Base-by-base conservation (phyloP, 2,888 invertebrate species). In the Leistus spinibarbis region DNA sequence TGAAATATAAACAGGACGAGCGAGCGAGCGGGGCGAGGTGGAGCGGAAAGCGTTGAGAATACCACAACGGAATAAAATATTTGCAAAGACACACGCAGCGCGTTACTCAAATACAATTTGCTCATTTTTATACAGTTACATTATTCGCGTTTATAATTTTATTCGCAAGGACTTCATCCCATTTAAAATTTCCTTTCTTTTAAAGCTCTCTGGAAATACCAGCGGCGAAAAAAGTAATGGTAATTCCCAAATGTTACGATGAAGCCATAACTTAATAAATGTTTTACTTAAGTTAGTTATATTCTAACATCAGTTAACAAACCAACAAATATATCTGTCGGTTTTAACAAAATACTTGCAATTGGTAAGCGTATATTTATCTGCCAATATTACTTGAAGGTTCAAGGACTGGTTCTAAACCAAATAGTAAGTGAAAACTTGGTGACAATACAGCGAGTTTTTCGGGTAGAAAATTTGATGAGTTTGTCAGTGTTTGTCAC, bases 381-480 rank as follows among this genome's bases (percentile, higher is more conserved):
- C n/a, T n/a, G n/a, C n/a, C n/a, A n/a, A n/a, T n/a, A n/a, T n/a
- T 40, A 40, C 1, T 40, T 40, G 40, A 40, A 40, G 40, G 5
- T 40, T 40, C 13, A 40, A 13, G 13, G 13, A 40, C 40, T 40
- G 13, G n/a, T n/a, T n/a, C n/a, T 40, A 40, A 40, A 40, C 7
- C 5, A 7, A 40, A 40, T 40, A 13, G 40, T 2, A 40, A 40
- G n/a, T n/a, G n/a, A n/a, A n/a, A n/a, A 19, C 10, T 60, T 60
- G 60, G 19, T 20, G 22, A 19, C 22, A 16, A 54, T 54, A 54
- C 5, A 2, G 17, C 54, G 17, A 13, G 54, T 16, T 22, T 19
- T 60, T n/a, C 10, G 16, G 16, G 60, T 19, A 19, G 22, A 72
- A 63, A 72, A 72, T 72, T 72, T 72, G 64, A 66, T 72, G 72